Percentiles rank a stretch among this genome's conserved stretches.
Conservation (phyloP, 2,113 vertebrate genomes). For the Numida meleagris region DNA sequence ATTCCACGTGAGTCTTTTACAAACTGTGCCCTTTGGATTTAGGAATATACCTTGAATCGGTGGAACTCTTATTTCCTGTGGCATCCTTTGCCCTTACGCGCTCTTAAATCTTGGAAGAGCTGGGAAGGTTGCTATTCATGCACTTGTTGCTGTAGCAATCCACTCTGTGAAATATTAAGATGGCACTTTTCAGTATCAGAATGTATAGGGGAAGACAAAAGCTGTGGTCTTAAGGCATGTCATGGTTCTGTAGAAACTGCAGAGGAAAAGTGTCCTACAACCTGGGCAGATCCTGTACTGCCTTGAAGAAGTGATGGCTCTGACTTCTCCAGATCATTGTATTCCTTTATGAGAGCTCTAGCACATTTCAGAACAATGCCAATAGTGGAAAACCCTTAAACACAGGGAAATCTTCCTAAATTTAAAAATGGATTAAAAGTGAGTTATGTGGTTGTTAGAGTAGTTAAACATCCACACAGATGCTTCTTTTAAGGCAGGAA, state of each 20-base stretch:
- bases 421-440: constrained; percentile 23
- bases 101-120: background rate
- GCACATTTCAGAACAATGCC: background rate
- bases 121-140: background rate
- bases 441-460: background rate
- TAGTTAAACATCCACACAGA: constrained; percentile 26
- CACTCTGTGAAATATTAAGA: background rate
- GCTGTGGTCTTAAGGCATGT: background rate
- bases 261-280: background rate
- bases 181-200: background rate
- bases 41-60: background rate
- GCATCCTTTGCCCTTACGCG: background rate
- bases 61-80: background rate
- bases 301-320: background rate
- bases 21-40: background rate
- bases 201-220: background rate
- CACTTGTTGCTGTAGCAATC: background rate
- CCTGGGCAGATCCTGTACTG: background rate
- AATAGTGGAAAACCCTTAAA: constrained; percentile 24
- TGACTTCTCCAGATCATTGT: background rate
- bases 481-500: constrained; percentile 41
- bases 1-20: background rate
- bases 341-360: background rate
- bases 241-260: background rate
- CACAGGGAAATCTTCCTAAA: background rate